phyloP scores from a whole-genome alignment of 2,888 invertebrate species.

The Eretmocerus hayati region DNA sequence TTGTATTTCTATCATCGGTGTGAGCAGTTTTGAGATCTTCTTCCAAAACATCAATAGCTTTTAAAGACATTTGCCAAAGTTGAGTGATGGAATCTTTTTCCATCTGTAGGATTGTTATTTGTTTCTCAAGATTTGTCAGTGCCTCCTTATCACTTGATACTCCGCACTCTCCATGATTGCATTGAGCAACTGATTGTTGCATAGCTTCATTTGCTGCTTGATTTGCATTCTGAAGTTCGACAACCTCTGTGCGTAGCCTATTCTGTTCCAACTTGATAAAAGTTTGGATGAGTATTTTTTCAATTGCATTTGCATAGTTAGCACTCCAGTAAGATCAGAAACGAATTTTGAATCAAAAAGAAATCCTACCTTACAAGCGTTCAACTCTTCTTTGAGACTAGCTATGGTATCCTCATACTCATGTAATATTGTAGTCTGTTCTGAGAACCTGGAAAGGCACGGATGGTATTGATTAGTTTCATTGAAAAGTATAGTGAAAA shows the following conservation, averaged over 20 bases:
- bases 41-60: slow-evolving; percentile 61
- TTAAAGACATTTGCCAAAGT: slow-evolving; percentile 62
- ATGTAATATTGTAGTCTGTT: slow-evolving; percentile 26
- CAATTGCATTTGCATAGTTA: no score
- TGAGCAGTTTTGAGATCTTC: slow-evolving; percentile 55
- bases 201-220: slow-evolving; percentile 27
- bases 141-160: slow-evolving; percentile 24
- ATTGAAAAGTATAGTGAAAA: no score
- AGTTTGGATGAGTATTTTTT: no score
- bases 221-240: slow-evolving; percentile 29
- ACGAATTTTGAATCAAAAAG: no score
- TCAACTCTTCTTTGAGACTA: slow-evolving; percentile 32
- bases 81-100: slow-evolving; percentile 61
- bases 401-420: slow-evolving; percentile 32
- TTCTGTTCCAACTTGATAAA: slow-evolving; percentile 36
- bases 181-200: slow-evolving; percentile 27
- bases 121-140: slow-evolving; percentile 36
- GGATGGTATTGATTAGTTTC: no score
- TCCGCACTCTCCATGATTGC: slow-evolving; percentile 27
- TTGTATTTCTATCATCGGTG: slow-evolving; percentile 25
- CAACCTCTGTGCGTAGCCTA: slow-evolving; percentile 32
- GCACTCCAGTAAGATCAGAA: no score
- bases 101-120: slow-evolving; percentile 38
- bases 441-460: slow-evolving; percentile 24
- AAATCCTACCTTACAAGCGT: slow-evolving; percentile 32